These are phyloP conservation scores for Cynocephalus volans DNA, from an alignment of 2,113 vertebrate species.

Conservation along the genomic window DNA sequence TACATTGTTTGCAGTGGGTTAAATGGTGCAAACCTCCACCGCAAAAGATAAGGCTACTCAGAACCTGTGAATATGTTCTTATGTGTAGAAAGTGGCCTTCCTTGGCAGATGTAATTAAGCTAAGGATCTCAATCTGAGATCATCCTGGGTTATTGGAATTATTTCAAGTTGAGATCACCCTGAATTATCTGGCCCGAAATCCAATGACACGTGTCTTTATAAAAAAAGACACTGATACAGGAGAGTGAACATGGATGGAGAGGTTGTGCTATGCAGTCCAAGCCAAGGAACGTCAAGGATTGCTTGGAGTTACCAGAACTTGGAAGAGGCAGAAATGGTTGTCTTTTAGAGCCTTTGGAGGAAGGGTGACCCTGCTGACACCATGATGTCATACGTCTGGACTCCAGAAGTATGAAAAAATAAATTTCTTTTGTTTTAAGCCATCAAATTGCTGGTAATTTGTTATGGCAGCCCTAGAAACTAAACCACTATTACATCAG, in stretches of 20 bases:
- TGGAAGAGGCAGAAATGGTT: background rate
- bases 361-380: rapidly evolving
- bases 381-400: background rate
- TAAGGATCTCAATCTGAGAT: background rate
- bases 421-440: background rate
- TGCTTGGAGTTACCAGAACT: background rate
- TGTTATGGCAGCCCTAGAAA: background rate
- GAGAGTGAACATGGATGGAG: background rate
- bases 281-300: background rate
- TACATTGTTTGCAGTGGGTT: background rate
- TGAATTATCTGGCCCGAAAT: background rate
- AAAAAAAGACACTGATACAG: background rate
- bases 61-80: background rate
- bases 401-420: background rate
- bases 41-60: background rate
- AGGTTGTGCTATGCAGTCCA: background rate
- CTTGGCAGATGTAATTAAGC: background rate
- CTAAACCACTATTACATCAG: background rate
- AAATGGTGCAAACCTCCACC: background rate
- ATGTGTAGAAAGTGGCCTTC: background rate
- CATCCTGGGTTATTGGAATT: background rate
- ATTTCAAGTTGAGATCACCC: background rate
- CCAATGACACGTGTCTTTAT: background rate
- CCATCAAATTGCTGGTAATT: background rate
- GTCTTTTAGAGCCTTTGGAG: background rate